Evolutionary conservation across 2,797 vertebrate genomes (phyloP).

Genomic region (Halcyon badia): DNA sequence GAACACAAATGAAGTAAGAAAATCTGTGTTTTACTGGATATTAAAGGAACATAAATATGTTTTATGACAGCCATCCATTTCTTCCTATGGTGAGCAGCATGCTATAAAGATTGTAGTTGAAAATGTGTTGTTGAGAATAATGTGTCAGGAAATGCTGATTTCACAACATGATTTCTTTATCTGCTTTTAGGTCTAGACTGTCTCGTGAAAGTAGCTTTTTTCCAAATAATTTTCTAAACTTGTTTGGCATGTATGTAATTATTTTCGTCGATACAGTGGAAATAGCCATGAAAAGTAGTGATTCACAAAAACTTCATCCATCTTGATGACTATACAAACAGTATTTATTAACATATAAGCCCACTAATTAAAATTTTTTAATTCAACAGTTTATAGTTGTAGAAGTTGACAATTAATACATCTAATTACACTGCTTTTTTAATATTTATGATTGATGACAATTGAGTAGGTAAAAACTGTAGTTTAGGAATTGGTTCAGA

Average conservation of each 20-base stretch:
- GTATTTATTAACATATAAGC: not conserved
- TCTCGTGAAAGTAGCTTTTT: not conserved
- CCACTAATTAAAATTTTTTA: not conserved
- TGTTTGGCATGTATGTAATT: not conserved
- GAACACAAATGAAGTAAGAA: not conserved
- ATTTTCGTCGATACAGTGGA: not conserved
- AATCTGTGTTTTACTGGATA: not conserved
- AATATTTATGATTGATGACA: not conserved
- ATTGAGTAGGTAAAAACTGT: not conserved
- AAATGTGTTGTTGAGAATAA: not conserved
- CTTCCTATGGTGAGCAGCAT: not conserved
- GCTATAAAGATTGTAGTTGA: not conserved
- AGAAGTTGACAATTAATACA: not conserved
- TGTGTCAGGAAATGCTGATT: not conserved
- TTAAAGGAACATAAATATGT: not conserved
- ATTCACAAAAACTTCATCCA: not conserved
- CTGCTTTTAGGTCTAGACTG: not conserved
- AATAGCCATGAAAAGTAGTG: not conserved
- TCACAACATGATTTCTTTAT: not conserved
- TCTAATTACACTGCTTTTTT: not conserved
- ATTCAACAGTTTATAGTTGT: not conserved
- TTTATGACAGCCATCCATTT: not conserved
- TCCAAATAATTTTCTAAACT: not conserved
- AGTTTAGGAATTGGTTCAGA: not conserved
- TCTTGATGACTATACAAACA: not conserved